Percentiles rank a stretch among this genome's conserved stretches.
These are phyloP conservation scores for Phrynocephalus forsythii DNA, from an alignment of 2,797 vertebrate species.

Conservation along the genomic window DNA sequence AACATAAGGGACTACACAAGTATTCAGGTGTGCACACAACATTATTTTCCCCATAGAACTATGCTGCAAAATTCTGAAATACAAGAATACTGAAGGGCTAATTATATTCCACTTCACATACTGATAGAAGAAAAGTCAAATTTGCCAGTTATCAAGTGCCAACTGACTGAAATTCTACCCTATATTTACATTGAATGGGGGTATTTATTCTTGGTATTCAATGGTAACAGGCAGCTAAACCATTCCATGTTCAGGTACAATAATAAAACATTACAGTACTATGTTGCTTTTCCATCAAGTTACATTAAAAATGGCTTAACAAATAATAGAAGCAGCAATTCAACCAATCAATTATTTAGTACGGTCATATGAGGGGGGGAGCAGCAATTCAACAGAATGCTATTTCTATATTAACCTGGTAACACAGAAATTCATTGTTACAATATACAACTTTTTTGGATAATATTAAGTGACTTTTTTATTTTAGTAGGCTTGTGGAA, in stretches of 20 bases:
- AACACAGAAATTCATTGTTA: not conserved
- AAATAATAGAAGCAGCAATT: not conserved
- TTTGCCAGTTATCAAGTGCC: too few relatives aligned
- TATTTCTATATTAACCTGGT: too few relatives aligned
- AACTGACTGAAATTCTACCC: too few relatives aligned
- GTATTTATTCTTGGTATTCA: not conserved
- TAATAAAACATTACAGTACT: not conserved
- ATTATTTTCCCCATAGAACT: too few relatives aligned
- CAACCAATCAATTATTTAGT: too few relatives aligned
- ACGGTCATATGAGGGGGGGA: not conserved
- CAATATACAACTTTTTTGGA: not conserved
- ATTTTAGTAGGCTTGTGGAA: constrained; percentile 41
- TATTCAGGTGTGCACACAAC: too few relatives aligned
- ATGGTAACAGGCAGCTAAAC: not conserved
- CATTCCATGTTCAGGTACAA: not conserved
- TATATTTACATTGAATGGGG: too few relatives aligned
- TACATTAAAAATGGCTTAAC: not conserved
- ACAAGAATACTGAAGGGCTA: too few relatives aligned
- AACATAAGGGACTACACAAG: not conserved
- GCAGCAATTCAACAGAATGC: not conserved
- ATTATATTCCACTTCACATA: too few relatives aligned
- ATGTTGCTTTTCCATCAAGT: not conserved
- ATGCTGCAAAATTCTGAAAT: too few relatives aligned
- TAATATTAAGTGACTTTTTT: not conserved
- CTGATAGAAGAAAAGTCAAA: too few relatives aligned